Conservation (phyloP, 2,888 invertebrate species). For the Periphyllus acericola region DNA sequence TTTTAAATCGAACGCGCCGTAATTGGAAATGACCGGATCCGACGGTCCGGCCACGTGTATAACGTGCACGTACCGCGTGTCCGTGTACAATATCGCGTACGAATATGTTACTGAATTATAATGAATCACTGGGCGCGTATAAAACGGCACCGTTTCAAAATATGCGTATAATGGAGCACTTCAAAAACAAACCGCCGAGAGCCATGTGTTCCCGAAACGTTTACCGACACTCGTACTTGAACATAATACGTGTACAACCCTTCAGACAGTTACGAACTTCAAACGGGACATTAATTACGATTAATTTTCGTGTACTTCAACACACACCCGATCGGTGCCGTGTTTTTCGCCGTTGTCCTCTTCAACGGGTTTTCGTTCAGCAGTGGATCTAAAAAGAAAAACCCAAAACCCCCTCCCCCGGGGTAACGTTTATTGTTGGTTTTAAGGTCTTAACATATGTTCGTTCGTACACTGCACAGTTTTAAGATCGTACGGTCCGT, state of each 20-base stretch:
- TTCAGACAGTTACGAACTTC: constrained; percentile 47
- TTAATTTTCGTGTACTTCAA: constrained; percentile 44
- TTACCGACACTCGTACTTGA: constrained; percentile 50
- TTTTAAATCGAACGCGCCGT: neutral
- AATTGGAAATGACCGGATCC: neutral
- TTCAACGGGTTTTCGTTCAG: neutral
- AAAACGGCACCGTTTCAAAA: constrained; percentile 32
- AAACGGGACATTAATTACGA: constrained; percentile 51
- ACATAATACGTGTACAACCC: constrained; percentile 36
- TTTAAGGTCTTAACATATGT: no score
- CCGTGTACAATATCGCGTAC: neutral
- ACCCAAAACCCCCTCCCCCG: no score
- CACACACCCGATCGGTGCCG: neutral
- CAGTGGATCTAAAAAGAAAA: neutral
- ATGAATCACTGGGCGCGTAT: constrained; percentile 1
- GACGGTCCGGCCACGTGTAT: neutral
- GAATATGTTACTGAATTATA: neutral
- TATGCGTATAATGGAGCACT: constrained; percentile 45
- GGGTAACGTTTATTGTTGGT: no score
- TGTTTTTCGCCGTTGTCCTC: neutral
- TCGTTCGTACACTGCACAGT: no score
- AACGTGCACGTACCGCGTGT: neutral
- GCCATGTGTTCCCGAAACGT: constrained; percentile 53
- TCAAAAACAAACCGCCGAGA: constrained; percentile 47
- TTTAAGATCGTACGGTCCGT: neutral